phyloP scores from a whole-genome alignment of 2,113 vertebrate species.

The Tretioscincus oriximinensis region DNA sequence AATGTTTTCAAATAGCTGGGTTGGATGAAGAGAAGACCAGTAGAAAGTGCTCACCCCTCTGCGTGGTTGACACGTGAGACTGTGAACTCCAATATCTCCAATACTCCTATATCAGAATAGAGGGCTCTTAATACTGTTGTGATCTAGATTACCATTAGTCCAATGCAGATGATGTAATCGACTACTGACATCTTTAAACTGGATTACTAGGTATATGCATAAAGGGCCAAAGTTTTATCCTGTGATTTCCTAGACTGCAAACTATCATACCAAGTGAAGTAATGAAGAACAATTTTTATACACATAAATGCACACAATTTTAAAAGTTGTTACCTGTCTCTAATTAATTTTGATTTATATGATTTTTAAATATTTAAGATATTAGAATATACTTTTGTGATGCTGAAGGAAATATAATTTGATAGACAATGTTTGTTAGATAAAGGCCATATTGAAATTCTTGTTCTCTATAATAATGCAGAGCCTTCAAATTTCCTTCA shows the following conservation, averaged over 20 bases:
- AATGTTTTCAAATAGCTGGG: too few species aligned
- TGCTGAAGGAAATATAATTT: background rate
- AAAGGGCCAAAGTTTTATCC: background rate
- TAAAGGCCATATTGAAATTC: background rate
- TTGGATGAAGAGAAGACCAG: too few species aligned
- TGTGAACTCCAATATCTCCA: too few species aligned
- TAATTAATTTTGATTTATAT: background rate
- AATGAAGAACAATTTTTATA: background rate
- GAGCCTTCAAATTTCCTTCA: background rate
- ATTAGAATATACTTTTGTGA: background rate
- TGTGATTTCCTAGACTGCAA: background rate
- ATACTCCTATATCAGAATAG: too few species aligned
- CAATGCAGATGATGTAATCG: too few species aligned
- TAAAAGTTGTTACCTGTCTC: background rate
- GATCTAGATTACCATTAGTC: too few species aligned
- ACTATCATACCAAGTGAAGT: background rate
- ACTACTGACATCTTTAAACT: too few species aligned
- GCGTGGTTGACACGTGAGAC: too few species aligned
- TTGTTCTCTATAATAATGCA: background rate
- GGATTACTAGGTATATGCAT: too few species aligned
- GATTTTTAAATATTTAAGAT: background rate
- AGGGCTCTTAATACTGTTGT: too few species aligned
- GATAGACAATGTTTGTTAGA: background rate
- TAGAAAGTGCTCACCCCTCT: too few species aligned
- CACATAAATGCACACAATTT: background rate